phyloP scores from a whole-genome alignment of 1,140 invertebrate genomes.

The Euschistus heros region DNA sequence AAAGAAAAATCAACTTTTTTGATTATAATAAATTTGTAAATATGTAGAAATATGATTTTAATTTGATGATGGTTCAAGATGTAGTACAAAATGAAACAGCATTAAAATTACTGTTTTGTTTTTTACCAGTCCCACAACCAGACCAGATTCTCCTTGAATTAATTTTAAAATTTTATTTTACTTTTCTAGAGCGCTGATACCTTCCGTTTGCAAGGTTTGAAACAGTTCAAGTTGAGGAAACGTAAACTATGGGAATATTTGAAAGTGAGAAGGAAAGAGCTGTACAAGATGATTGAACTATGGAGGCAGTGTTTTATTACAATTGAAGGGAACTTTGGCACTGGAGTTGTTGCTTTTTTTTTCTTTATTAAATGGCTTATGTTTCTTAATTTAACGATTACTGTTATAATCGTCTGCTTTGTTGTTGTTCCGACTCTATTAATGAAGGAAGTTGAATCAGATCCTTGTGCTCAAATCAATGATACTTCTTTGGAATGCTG shows the following conservation, averaged over 20 bases:
- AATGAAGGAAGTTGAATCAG: constrained; percentile 34
- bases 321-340: constrained; percentile 70
- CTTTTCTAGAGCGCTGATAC: constrained; percentile 57
- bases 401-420: constrained; percentile 50
- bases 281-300: constrained; percentile 54
- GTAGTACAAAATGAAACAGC: no score
- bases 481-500: constrained; percentile 38
- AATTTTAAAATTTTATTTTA: neutral
- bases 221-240: constrained; percentile 63
- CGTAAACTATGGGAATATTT: constrained; percentile 56
- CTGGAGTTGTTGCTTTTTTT: constrained; percentile 68
- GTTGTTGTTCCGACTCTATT: constrained; percentile 55
- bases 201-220: constrained; percentile 62
- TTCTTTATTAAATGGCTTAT: constrained; percentile 70
- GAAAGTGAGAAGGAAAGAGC: constrained; percentile 45
- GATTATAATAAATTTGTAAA: no score
- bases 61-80: no score
- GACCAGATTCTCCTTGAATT: no score
- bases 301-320: constrained; percentile 59
- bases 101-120: no score
- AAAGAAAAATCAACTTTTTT: no score
- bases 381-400: constrained; percentile 58
- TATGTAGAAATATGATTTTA: no score
- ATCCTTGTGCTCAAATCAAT: constrained; percentile 33
- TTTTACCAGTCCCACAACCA: no score